Evolutionary conservation across 2,797 vertebrate genomes (phyloP).

Genomic region (Rhyacichthys aspro): DNA sequence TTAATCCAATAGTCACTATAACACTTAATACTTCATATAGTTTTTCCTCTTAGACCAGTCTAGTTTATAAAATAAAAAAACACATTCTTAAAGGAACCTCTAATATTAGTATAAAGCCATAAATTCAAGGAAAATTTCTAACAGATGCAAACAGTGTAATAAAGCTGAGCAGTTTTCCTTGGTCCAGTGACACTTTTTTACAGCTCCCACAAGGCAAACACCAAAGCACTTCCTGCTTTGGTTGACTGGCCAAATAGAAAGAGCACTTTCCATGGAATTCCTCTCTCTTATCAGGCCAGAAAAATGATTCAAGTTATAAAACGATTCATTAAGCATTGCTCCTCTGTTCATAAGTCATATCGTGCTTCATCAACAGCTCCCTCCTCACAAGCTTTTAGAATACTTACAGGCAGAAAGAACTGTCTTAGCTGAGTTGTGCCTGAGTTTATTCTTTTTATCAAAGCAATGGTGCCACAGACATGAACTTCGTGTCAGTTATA

Average conservation of each 20-base stretch:
- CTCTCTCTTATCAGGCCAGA: conserved; percentile 9
- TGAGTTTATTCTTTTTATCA: too few species aligned
- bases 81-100: too few species aligned
- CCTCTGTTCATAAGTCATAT: conserved; percentile 6
- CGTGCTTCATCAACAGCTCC: not conserved
- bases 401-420: not conserved
- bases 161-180: conserved; percentile 13
- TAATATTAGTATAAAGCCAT: too few species aligned
- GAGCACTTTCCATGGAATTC: conserved; percentile 1
- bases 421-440: too few species aligned
- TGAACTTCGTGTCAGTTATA: not conserved
- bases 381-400: not conserved
- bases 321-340: not conserved
- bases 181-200: conserved; percentile 8
- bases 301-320: conserved; percentile 7
- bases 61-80: too few species aligned
- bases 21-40: not conserved
- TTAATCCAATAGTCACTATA: not conserved
- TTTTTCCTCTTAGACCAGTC: too few species aligned
- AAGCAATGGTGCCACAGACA: too few species aligned
- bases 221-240: conserved; percentile 16
- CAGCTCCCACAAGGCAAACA: conserved; percentile 12
- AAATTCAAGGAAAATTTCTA: too few species aligned
- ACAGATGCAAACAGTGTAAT: not conserved
- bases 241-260: conserved; percentile 8